A percentile compares a stretch with the other conserved stretches of the same genome.
These are phyloP conservation scores for Mustelus asterias DNA, from an alignment of 2,113 vertebrate genomes.

Conservation along the genomic window DNA sequence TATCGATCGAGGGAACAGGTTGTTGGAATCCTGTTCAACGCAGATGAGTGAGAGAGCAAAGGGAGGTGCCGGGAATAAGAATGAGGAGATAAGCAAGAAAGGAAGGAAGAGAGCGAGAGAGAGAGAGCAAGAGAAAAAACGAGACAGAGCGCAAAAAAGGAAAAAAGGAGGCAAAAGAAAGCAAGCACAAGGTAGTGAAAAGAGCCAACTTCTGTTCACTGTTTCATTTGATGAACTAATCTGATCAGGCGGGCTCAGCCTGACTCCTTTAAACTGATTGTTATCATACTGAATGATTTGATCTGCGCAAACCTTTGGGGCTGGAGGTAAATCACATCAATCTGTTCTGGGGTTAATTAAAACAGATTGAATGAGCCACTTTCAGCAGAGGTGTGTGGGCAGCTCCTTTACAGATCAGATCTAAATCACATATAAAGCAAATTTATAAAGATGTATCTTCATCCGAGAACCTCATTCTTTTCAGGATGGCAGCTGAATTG, in stretches of 20 bases:
- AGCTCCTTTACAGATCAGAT: neutral
- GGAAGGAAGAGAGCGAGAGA: neutral
- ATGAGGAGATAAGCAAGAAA: neutral
- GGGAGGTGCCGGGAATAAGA: neutral
- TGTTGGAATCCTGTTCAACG: neutral
- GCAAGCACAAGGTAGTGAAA: neutral
- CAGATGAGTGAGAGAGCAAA: neutral
- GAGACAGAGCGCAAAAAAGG: neutral
- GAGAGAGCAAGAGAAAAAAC: neutral
- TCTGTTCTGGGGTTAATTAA: constrained; percentile 32
- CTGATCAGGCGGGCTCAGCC: constrained; percentile 6
- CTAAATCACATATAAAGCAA: constrained; percentile 2
- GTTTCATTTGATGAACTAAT: constrained; percentile 2
- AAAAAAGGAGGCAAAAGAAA: neutral
- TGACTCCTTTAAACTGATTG: constrained; percentile 30
- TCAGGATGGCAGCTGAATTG: constrained; percentile 10
- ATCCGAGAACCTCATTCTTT: neutral
- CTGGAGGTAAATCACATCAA: constrained; percentile 29
- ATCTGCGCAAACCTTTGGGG: constrained; percentile 29
- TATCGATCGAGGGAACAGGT: neutral
- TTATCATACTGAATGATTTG: constrained; percentile 21
- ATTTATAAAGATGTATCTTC: neutral
- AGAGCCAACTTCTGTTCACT: neutral
- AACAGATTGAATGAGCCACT: constrained; percentile 32
- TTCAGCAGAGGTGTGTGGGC: neutral